phyloP scores from a whole-genome alignment of 2,797 vertebrate species.

The Phrynocephalus vlangalii region DNA sequence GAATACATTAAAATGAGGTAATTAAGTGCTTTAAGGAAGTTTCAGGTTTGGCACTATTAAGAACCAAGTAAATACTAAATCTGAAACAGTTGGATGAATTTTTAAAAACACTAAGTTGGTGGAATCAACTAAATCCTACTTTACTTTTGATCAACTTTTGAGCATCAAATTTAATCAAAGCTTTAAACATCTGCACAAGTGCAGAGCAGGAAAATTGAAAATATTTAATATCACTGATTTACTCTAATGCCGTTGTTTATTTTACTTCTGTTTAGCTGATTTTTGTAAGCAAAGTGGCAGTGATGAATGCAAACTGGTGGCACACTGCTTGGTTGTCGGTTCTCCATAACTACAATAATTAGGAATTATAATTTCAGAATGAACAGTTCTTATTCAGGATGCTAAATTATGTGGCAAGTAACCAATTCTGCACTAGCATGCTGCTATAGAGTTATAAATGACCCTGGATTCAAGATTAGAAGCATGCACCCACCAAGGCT shows the following conservation, averaged over 20 bases:
- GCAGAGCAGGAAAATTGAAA: neutral
- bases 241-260: neutral
- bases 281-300: neutral
- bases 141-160: neutral
- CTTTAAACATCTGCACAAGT: neutral
- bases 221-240: neutral
- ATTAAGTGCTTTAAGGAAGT: neutral
- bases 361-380: neutral
- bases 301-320: neutral
- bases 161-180: neutral
- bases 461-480: neutral
- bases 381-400: neutral
- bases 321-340: neutral
- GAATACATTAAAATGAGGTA: neutral
- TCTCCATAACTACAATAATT: neutral
- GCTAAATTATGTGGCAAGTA: neutral
- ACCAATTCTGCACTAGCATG: neutral
- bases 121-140: neutral
- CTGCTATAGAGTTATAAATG: neutral
- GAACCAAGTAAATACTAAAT: neutral
- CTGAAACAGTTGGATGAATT: neutral
- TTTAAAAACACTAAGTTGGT: neutral
- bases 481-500: neutral
- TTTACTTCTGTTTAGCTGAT: neutral
- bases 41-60: slow-evolving; percentile 3